Evolutionary conservation across 30 jellyfish, hydroid and myxozoan genomes (phyloP).

Genomic region (Cassiopea xamachana): DNA sequence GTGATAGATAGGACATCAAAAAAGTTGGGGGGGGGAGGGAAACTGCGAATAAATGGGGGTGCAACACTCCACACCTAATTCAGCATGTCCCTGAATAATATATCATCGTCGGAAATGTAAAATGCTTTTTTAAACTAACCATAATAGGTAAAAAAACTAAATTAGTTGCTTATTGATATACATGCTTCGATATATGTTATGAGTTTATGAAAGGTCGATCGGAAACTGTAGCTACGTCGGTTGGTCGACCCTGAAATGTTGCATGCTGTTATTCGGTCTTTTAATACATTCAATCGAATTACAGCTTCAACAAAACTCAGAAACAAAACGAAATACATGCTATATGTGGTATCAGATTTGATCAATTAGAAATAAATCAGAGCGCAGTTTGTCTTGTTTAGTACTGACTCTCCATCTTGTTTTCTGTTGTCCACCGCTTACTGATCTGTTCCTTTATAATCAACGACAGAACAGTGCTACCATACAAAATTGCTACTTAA

Average conservation of each 20-base stretch:
- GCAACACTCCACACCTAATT: too few species aligned
- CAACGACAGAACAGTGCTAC: too few species aligned
- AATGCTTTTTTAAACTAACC: not conserved
- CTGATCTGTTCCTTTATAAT: too few species aligned
- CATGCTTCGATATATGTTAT: not conserved
- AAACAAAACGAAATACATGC: not conserved
- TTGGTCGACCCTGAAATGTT: constrained; percentile 53
- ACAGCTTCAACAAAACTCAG: not conserved
- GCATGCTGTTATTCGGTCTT: constrained; percentile 32
- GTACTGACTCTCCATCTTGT: too few species aligned
- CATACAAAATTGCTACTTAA: too few species aligned
- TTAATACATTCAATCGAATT: constrained; percentile 61
- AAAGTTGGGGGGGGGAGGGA: too few species aligned
- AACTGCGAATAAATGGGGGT: too few species aligned
- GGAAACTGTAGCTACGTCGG: constrained; percentile 76
- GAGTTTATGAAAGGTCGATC: constrained; percentile 50
- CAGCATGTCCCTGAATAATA: not conserved
- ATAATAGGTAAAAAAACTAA: too few species aligned
- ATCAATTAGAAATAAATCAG: not conserved
- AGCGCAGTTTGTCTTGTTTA: not conserved
- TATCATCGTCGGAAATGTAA: not conserved
- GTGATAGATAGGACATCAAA: too few species aligned
- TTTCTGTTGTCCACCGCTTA: too few species aligned
- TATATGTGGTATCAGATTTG: not conserved
- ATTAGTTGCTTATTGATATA: not conserved